Evolutionary conservation across 2,113 vertebrate species (phyloP).

Genomic region (Scolopax mira): DNA sequence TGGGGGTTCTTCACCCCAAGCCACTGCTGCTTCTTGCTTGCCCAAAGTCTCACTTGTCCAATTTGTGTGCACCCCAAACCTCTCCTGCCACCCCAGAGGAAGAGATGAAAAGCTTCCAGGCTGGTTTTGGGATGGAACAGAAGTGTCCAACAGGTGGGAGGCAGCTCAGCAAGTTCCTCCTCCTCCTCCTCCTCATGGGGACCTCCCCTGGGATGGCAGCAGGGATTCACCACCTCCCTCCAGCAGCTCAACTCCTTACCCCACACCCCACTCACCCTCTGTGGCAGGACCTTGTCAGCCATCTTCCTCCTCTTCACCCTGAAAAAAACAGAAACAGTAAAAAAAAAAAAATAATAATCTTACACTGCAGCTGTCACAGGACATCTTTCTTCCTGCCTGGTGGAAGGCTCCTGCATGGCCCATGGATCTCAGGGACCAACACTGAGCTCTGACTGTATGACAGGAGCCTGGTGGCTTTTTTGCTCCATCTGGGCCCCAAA

Average conservation of each 20-base stretch:
- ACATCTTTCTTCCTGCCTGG: not conserved
- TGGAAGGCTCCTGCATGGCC: not conserved
- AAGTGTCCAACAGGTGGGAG: not conserved
- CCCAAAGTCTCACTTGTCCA: not conserved
- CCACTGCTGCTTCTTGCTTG: not conserved
- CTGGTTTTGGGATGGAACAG: not conserved
- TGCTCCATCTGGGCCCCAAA: not conserved
- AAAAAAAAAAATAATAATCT: not conserved
- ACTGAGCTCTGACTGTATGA: fast-evolving
- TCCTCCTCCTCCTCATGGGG: not conserved
- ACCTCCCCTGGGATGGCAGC: not conserved
- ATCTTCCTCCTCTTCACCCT: slow-evolving; percentile 96
- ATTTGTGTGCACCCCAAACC: not conserved
- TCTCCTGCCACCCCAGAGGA: not conserved
- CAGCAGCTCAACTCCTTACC: not conserved
- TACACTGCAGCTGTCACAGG: not conserved
- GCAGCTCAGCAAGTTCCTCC: not conserved
- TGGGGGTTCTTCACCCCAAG: not conserved
- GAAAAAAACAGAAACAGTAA: not conserved
- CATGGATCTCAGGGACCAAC: not conserved
- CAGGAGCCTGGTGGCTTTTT: not conserved
- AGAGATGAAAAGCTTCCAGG: not conserved
- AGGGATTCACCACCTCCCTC: not conserved
- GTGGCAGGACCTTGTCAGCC: slow-evolving; percentile 98
- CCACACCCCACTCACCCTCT: slow-evolving; percentile 82